A percentile compares a stretch with the other conserved stretches of the same genome.
Evolutionary conservation across 2,113 vertebrate species (phyloP).

Genomic region (Cercocebus atys): DNA sequence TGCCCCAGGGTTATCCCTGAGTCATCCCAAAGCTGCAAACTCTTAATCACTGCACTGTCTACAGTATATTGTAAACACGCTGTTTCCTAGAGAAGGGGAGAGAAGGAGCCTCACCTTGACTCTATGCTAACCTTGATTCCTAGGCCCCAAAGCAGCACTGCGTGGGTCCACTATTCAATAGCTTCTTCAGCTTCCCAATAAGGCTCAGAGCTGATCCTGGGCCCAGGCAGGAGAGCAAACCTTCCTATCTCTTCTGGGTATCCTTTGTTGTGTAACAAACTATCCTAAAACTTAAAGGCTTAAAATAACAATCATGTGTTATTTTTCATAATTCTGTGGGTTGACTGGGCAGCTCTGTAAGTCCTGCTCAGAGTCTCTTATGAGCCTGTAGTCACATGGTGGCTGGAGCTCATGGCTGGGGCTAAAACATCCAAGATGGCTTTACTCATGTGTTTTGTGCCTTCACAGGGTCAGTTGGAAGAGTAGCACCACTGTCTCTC

Average conservation of each 20-base stretch:
- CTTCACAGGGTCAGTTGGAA: neutral
- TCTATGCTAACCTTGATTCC: neutral
- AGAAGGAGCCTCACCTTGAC: neutral
- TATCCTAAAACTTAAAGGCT: neutral
- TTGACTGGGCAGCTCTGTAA: neutral
- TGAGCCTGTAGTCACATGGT: neutral
- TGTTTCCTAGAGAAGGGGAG: neutral
- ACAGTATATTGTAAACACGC: neutral
- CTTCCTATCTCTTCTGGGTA: neutral
- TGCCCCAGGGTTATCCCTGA: neutral
- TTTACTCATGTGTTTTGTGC: neutral
- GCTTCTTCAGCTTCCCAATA: neutral
- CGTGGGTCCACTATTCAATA: neutral
- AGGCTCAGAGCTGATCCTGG: neutral
- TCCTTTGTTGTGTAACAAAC: neutral
- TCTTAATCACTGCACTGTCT: neutral
- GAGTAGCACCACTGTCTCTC: neutral
- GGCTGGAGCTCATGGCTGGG: neutral
- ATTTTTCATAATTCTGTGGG: neutral
- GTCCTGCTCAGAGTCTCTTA: neutral
- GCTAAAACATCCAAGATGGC: neutral
- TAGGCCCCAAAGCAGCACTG: neutral
- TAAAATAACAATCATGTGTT: neutral
- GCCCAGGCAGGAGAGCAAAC: neutral
- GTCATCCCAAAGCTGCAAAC: neutral